Conservation (phyloP, 2,797 vertebrate species). For the Phyllotis vaccarum region DNA sequence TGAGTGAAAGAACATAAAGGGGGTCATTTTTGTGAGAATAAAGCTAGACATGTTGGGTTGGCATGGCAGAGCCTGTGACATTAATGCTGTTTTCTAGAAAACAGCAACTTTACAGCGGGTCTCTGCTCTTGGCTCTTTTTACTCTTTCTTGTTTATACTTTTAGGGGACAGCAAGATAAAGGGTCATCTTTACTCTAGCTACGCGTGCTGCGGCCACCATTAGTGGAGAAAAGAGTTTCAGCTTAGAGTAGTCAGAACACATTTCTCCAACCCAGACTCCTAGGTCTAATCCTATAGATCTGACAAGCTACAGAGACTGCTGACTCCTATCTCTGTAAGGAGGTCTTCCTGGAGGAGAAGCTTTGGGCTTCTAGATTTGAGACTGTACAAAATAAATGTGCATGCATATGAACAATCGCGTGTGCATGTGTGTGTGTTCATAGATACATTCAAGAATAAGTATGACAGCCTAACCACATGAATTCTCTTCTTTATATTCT, state of each 20-base stretch:
- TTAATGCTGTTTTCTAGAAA: background rate
- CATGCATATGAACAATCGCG: too few species aligned
- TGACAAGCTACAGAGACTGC: background rate
- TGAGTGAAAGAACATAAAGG: background rate
- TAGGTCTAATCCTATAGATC: background rate
- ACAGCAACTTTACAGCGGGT: background rate
- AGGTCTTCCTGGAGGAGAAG: background rate
- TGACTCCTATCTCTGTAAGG: background rate
- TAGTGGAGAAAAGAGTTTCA: background rate
- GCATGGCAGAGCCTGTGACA: background rate
- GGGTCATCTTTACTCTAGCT: background rate
- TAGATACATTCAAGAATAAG: slow-evolving; percentile 6
- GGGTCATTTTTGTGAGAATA: background rate
- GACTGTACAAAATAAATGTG: background rate
- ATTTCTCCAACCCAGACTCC: background rate
- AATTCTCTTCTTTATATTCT: slow-evolving; percentile 25
- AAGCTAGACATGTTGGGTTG: background rate
- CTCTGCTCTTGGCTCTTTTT: background rate
- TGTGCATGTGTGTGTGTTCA: too few species aligned
- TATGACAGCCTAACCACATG: background rate
- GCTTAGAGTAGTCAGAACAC: background rate
- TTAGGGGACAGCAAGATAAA: background rate
- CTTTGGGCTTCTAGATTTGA: background rate
- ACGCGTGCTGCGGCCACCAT: fast-evolving
- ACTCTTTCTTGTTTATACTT: background rate